Conservation (phyloP, 2,888 invertebrate genomes). For the Pardosa pseudoannulata region DNA sequence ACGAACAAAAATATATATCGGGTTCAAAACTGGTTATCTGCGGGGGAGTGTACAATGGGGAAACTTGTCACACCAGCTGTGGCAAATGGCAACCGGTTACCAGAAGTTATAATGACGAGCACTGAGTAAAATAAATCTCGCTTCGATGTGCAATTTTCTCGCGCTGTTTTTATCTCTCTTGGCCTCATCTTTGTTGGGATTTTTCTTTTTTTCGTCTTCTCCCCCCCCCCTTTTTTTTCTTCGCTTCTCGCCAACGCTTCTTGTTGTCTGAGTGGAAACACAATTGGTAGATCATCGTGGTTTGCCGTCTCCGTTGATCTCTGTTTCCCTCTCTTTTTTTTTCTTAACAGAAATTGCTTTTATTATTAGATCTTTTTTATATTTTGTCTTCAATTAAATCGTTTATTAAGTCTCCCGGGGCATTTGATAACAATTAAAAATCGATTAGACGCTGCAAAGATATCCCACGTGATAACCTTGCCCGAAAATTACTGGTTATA, state of each 20-base stretch:
- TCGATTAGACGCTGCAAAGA: too few relatives aligned
- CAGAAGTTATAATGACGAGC: slow-evolving; percentile 54
- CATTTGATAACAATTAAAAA: too few relatives aligned
- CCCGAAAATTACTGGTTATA: too few relatives aligned
- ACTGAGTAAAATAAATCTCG: slow-evolving; percentile 20
- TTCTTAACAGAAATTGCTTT: too few relatives aligned
- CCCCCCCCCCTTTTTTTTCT: neutral
- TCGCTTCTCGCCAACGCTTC: too few relatives aligned
- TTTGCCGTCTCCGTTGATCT: neutral
- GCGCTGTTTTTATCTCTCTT: slow-evolving; percentile 6
- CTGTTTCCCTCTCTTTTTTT: neutral
- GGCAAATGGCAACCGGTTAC: slow-evolving; percentile 50
- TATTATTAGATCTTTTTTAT: too few relatives aligned
- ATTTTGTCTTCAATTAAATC: too few relatives aligned
- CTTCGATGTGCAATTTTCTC: slow-evolving; percentile 15
- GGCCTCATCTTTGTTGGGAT: neutral
- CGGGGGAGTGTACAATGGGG: slow-evolving; percentile 45
- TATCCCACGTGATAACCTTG: too few relatives aligned
- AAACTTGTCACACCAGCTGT: slow-evolving; percentile 63
- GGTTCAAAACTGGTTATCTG: slow-evolving; percentile 50
- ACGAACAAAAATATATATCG: too few relatives aligned
- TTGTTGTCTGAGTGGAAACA: too few relatives aligned
- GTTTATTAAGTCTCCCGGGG: too few relatives aligned
- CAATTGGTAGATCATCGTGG: neutral
- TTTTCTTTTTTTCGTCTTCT: too few relatives aligned